Conservation (phyloP, 2,797 vertebrate genomes). For the Geotrypetes seraphini region DNA sequence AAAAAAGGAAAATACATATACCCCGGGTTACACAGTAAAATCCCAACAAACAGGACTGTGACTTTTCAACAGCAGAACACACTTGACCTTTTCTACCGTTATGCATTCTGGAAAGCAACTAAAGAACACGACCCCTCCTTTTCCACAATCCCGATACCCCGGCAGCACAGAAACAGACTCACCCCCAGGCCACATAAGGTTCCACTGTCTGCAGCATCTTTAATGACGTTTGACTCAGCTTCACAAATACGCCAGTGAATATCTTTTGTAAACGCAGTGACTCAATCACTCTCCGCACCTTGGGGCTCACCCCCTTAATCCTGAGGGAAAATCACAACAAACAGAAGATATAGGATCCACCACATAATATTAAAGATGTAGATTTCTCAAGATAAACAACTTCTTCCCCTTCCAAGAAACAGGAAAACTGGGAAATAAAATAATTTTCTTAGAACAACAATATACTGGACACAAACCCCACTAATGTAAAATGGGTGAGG, state of each 20-base stretch:
- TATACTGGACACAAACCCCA: too few species aligned
- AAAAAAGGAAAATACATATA: too few species aligned
- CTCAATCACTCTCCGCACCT: slow-evolving; percentile 60
- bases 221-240: slow-evolving; percentile 57
- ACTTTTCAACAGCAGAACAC: neutral
- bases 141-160: neutral
- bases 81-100: neutral
- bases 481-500: too few species aligned
- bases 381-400: neutral
- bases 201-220: slow-evolving; percentile 72
- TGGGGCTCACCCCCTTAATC: slow-evolving; percentile 68
- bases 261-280: slow-evolving; percentile 70
- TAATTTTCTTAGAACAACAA: too few species aligned
- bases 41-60: too few species aligned
- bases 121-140: too few species aligned
- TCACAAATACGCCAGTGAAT: slow-evolving; percentile 77
- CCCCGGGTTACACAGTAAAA: too few species aligned
- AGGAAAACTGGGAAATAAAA: too few species aligned
- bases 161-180: too few species aligned
- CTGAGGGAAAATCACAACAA: slow-evolving; percentile 52
- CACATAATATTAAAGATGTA: neutral
- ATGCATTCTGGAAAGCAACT: neutral
- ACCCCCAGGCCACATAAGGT: slow-evolving; percentile 94
- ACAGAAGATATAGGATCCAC: too few species aligned
- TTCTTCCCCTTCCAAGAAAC: neutral